Percentiles rank a stretch among this genome's conserved stretches.
Conservation (phyloP, 2,797 vertebrate species). For the Gymnothorax reevesii region DNA sequence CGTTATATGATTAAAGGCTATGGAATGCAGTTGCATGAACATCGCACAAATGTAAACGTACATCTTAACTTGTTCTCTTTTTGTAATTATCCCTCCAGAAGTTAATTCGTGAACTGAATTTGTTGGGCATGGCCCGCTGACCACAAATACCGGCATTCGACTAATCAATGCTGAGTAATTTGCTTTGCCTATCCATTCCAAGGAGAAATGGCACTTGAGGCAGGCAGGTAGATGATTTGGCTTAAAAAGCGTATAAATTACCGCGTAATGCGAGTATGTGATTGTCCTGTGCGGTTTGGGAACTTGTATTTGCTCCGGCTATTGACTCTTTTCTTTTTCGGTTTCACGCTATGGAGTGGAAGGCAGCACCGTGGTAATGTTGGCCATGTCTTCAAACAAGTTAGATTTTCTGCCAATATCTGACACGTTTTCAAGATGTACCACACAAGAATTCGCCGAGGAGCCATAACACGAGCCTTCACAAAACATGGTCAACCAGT, state of each 20-base stretch:
- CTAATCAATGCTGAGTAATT: background rate
- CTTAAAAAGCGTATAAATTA: slow-evolving; percentile 55
- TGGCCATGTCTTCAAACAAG: slow-evolving; percentile 68
- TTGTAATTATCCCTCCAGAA: background rate
- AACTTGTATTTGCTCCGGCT: slow-evolving; percentile 49
- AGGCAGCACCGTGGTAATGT: slow-evolving; percentile 74
- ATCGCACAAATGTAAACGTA: background rate
- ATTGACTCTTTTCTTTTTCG: slow-evolving; percentile 65
- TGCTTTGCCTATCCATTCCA: background rate
- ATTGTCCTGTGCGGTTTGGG: slow-evolving; percentile 45
- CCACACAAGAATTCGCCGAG: background rate
- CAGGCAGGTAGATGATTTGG: slow-evolving; percentile 48
- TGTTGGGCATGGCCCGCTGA: background rate
- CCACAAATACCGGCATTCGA: background rate
- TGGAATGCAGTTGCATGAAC: background rate
- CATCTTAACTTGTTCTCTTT: background rate
- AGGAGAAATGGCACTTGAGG: background rate
- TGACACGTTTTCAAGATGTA: background rate
- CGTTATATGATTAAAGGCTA: background rate
- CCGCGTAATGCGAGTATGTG: slow-evolving; percentile 56
- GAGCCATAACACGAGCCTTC: background rate
- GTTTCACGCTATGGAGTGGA: slow-evolving; percentile 73
- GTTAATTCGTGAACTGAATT: background rate
- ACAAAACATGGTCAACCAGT: background rate
- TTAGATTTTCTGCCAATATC: slow-evolving; percentile 73